Evolutionary conservation across 1,140 invertebrate species (phyloP).

Genomic region (Drosophila prosaltans): DNA sequence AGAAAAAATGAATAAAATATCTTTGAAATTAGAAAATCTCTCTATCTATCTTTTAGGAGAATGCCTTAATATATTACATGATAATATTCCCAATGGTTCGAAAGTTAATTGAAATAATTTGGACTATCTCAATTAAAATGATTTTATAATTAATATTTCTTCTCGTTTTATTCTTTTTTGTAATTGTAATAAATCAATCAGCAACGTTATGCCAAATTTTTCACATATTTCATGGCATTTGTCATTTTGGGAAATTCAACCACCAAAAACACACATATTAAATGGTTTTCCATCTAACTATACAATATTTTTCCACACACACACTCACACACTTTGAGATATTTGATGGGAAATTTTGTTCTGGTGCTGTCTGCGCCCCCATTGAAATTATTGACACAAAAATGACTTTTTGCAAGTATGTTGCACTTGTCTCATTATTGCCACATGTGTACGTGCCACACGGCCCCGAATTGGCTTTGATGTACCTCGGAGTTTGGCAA

Average conservation of each 20-base stretch:
- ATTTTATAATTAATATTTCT: too few species aligned
- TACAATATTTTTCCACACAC: constrained; percentile 20
- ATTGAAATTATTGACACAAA: constrained; percentile 71
- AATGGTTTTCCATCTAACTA: constrained; percentile 32
- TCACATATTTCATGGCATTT: constrained; percentile 41
- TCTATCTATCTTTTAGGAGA: too few species aligned
- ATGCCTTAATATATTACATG: too few species aligned
- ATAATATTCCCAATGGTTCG: too few species aligned
- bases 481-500: constrained; percentile 67
- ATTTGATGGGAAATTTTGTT: constrained; percentile 37
- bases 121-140: too few species aligned
- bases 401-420: constrained; percentile 80
- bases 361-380: constrained; percentile 25
- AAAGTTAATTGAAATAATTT: too few species aligned
- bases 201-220: constrained; percentile 54
- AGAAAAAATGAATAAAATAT: too few species aligned
- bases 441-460: constrained; percentile 79
- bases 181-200: constrained; percentile 24
- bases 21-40: too few species aligned
- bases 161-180: too few species aligned
- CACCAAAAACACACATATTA: constrained; percentile 39
- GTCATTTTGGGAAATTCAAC: constrained; percentile 45
- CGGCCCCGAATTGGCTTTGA: constrained; percentile 51
- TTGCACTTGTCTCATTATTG: constrained; percentile 81
- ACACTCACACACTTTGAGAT: neutral